A percentile compares a stretch with the other conserved stretches of the same genome.
phyloP scores from a whole-genome alignment of 2,113 vertebrate species.

The Thymallus thymallus region DNA sequence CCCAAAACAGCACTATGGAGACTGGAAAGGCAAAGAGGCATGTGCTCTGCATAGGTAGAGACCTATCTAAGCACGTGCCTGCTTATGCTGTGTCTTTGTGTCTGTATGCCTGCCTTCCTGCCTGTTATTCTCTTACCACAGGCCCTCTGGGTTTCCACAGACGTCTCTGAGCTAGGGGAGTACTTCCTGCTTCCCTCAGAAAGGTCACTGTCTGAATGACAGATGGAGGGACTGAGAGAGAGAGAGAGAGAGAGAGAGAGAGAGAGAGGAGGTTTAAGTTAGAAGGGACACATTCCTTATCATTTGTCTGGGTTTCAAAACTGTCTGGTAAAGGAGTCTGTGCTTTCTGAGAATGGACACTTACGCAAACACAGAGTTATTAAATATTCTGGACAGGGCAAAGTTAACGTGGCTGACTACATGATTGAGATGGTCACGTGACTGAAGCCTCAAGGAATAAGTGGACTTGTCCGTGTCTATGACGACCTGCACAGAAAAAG shows the following conservation, averaged over 20 bases:
- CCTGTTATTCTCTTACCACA: slow-evolving; percentile 70
- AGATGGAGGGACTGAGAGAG: slow-evolving; percentile 62
- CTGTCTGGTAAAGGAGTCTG: background rate
- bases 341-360: slow-evolving; percentile 42
- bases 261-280: background rate
- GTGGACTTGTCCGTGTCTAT: slow-evolving; percentile 83
- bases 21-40: too few species aligned
- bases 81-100: background rate
- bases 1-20: too few species aligned
- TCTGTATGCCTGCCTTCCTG: slow-evolving; percentile 24
- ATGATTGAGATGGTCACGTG: slow-evolving; percentile 76
- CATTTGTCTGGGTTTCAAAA: background rate
- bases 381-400: slow-evolving; percentile 82
- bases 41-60: too few species aligned
- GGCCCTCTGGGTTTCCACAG: slow-evolving; percentile 79
- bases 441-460: slow-evolving; percentile 77
- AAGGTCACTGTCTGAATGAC: slow-evolving; percentile 80
- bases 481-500: slow-evolving; percentile 68
- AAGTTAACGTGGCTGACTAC: slow-evolving; percentile 79
- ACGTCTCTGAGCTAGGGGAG: slow-evolving; percentile 82
- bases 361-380: slow-evolving; percentile 82
- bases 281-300: background rate
- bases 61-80: too few species aligned
- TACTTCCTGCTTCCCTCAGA: slow-evolving; percentile 81
- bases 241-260: slow-evolving; percentile 20